A percentile compares a stretch with the other conserved stretches of the same genome.
Conservation (phyloP, 2,888 invertebrate genomes). For the Meiosimyza decipiens region DNA sequence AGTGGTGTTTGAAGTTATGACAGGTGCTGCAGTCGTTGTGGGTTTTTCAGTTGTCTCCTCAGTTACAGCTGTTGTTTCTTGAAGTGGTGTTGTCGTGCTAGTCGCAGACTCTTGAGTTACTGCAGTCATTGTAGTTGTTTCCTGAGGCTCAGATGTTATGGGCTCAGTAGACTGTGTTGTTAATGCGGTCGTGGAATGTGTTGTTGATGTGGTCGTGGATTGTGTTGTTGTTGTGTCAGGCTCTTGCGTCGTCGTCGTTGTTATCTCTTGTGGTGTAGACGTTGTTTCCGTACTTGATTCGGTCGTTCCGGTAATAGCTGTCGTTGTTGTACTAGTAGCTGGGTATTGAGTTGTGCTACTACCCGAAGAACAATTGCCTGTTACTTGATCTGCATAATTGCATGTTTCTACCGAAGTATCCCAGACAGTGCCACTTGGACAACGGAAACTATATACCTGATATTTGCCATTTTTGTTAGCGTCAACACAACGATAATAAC, state of each 20-base stretch:
- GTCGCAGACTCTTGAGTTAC: background rate
- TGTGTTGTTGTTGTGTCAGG: constrained; percentile 31
- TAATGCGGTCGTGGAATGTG: background rate
- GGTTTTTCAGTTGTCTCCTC: constrained; percentile 39
- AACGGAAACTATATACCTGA: constrained; percentile 69
- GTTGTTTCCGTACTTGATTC: constrained; percentile 42
- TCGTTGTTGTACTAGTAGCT: constrained; percentile 33
- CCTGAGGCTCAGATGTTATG: constrained; percentile 21
- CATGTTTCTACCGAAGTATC: constrained; percentile 71
- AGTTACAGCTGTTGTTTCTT: constrained; percentile 33
- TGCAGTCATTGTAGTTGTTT: constrained; percentile 15
- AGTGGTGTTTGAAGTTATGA: constrained; percentile 42
- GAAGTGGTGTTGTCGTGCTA: constrained; percentile 17
- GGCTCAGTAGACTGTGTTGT: constrained; percentile 25
- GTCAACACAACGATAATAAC: constrained; percentile 71
- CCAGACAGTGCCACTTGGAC: constrained; percentile 72
- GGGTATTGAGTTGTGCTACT: constrained; percentile 35
- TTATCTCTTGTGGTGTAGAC: constrained; percentile 32
- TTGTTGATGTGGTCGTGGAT: constrained; percentile 27
- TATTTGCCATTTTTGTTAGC: constrained; percentile 63
- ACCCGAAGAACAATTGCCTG: constrained; percentile 58
- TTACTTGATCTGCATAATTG: constrained; percentile 61
- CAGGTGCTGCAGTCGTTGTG: constrained; percentile 39
- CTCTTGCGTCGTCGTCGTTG: background rate
- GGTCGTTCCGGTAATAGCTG: constrained; percentile 16